A percentile compares a stretch with the other conserved stretches of the same genome.
Evolutionary conservation across 2,888 invertebrate genomes (phyloP).

Genomic region (Acleris sparsana): DNA sequence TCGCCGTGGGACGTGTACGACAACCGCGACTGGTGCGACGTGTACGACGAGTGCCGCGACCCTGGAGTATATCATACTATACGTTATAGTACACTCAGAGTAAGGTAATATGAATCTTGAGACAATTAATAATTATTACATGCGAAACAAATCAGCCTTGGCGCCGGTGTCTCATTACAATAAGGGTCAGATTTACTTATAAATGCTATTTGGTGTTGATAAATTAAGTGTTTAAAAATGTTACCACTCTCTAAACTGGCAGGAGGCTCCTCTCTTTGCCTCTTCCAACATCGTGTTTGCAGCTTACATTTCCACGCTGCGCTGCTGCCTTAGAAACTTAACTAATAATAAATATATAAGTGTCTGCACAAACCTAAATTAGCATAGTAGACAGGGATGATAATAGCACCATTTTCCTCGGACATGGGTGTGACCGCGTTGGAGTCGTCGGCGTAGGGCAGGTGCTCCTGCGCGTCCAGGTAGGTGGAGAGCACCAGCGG

Average conservation of each 20-base stretch:
- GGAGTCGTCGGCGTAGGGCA: constrained; percentile 98
- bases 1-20: constrained; percentile 98
- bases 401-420: constrained; percentile 97
- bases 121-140: not conserved
- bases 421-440: constrained; percentile 99
- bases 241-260: no score
- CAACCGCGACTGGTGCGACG: constrained; percentile 95
- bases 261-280: no score
- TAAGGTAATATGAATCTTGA: not conserved
- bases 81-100: not conserved
- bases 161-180: no score
- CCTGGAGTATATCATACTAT: constrained; percentile 71
- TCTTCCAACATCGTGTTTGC: no score
- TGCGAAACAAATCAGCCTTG: no score
- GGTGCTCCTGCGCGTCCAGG: constrained; percentile 96
- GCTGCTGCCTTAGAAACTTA: no score
- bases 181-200: no score
- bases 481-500: constrained; percentile 97
- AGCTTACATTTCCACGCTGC: no score
- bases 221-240: no score
- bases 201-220: no score
- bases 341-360: no score
- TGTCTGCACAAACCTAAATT: constrained; percentile 86
- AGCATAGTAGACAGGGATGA: constrained; percentile 95
- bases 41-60: constrained; percentile 97